Percentiles rank a stretch among this genome's conserved stretches.
Conservation (phyloP, 2,797 vertebrate species). For the Gadopsis marmoratus region DNA sequence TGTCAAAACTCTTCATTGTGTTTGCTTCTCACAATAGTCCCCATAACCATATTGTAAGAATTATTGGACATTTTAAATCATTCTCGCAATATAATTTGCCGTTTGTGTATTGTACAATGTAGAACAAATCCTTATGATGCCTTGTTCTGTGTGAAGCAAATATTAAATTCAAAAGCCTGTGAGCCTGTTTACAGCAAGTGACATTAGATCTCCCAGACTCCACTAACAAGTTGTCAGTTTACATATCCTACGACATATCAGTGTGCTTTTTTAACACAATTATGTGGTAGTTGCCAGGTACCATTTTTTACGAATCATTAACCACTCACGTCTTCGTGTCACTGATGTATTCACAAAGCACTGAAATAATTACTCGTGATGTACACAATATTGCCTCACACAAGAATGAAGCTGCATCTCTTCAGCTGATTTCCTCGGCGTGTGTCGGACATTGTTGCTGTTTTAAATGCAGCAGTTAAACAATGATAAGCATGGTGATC, state of each 20-base stretch:
- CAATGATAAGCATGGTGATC: background rate
- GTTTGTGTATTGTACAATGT: conserved; percentile 12
- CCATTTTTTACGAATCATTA: conserved; percentile 27
- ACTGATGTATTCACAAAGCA: background rate
- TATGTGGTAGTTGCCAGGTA: conserved; percentile 3
- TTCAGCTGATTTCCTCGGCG: background rate
- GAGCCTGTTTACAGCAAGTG: conserved; percentile 52
- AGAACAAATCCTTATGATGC: background rate
- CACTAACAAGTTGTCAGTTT: conserved; percentile 49
- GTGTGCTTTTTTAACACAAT: conserved; percentile 5
- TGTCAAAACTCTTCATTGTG: conserved; percentile 42
- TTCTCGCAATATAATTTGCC: conserved; percentile 18
- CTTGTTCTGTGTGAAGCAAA: conserved; percentile 41
- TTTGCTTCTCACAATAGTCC: conserved; percentile 7
- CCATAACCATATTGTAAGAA: conserved; percentile 24
- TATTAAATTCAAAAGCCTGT: conserved; percentile 14
- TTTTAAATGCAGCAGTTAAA: background rate
- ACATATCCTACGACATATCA: conserved; percentile 28
- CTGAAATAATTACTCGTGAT: conserved; percentile 17
- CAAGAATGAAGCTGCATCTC: background rate
- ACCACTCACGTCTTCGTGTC: conserved; percentile 5
- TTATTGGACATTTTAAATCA: conserved; percentile 31
- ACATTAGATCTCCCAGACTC: conserved; percentile 28
- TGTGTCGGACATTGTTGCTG: background rate
- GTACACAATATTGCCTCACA: too few species aligned